These are phyloP conservation scores for Rana temporaria DNA, from an alignment of 2,113 vertebrate species.

Conservation along the genomic window DNA sequence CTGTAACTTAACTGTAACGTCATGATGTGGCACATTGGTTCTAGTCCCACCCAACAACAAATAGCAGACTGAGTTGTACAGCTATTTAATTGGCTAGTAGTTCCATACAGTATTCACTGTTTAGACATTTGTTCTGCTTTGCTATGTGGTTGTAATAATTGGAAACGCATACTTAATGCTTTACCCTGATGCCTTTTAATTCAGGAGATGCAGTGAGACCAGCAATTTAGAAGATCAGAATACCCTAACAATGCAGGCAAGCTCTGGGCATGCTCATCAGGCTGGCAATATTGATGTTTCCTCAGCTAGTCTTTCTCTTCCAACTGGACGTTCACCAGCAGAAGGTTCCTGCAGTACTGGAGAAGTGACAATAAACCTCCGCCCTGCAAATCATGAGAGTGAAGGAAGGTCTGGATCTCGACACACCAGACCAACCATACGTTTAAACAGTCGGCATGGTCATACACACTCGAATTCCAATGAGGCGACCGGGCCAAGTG, in stretches of 20 bases:
- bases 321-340: slow-evolving; percentile 62
- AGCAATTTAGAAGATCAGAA: slow-evolving; percentile 70
- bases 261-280: slow-evolving; percentile 66
- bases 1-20: too few species aligned
- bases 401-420: slow-evolving; percentile 70
- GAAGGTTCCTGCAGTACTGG: slow-evolving; percentile 64
- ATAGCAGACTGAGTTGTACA: too few species aligned
- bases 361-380: slow-evolving; percentile 80
- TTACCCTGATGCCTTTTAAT: slow-evolving; percentile 15
- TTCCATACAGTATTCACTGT: too few species aligned
- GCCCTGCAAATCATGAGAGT: slow-evolving; percentile 68
- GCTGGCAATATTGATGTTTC: slow-evolving; percentile 63
- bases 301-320: slow-evolving; percentile 70
- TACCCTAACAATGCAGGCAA: slow-evolving; percentile 82
- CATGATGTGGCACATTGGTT: too few species aligned
- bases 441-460: slow-evolving; percentile 69
- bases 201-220: slow-evolving; percentile 70
- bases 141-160: background rate
- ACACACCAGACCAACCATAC: slow-evolving; percentile 68
- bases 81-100: too few species aligned
- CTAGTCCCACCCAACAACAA: too few species aligned
- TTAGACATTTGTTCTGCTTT: background rate
- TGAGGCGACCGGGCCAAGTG: slow-evolving; percentile 62
- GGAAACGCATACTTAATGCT: too few species aligned
- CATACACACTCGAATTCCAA: slow-evolving; percentile 66